Base-by-base conservation (phyloP, 2,797 vertebrate genomes). In the Carapus acus region DNA sequence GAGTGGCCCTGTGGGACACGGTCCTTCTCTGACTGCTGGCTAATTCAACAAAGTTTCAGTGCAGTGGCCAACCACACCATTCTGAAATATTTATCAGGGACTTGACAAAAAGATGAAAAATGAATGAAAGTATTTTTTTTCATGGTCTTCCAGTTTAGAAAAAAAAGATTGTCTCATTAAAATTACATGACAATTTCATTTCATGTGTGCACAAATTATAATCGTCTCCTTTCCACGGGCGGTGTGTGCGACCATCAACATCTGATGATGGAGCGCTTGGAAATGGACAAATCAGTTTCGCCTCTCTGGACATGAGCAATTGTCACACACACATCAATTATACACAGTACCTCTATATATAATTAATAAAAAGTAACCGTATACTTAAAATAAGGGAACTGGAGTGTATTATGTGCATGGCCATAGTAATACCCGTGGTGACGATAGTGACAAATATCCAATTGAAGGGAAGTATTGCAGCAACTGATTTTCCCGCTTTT, bases 61-160 rank as follows among this genome's bases (percentile, higher is more conserved):
- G 71, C 78, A 73, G 78, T 68, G 73, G 87, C 87, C 87, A 87
- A 79, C 69, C 70, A 62, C 78, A 71, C 45, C 58, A 51, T 39
- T 55, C 76, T 90, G 73, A 88, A 90, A 89, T 88, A 90, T 89
- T 90, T 62, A 90, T 88, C 61, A 87, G 80, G 65, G 44, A 74
- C 85, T 85, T 82, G 86, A 89, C 88, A 88, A 89, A 89, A 87
- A 88, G 79, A 90, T 89, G 74, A 90, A 88, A 89, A 86, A 90
- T 89, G 77, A 85, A 90, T 89, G 83, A 88, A 76, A 79, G 69
- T 44, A 69, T 27, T 27, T 73, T 84, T 88, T 88, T 86, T 89
- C 79, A 89, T 87, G 81, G 70, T 71, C 81, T 82, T 90, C 87
- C 88, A 90, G 84, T 84, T 89, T 87, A 81, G 86, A 5, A 5